Base-by-base conservation (phyloP, 2,797 vertebrate genomes). In the Hoplostethus atlanticus region DNA sequence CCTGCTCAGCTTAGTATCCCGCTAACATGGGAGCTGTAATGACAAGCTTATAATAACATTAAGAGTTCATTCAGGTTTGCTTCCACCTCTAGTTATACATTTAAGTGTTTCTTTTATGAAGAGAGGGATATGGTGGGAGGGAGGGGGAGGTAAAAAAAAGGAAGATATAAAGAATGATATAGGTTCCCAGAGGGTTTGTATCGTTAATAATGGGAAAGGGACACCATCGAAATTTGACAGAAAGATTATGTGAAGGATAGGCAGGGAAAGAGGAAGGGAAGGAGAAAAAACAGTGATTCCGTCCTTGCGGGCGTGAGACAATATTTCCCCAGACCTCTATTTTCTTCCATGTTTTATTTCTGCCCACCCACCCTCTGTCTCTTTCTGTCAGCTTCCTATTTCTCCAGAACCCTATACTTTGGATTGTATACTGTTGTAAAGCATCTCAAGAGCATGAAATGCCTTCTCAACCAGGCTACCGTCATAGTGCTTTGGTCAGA, bases 371-470 rank as follows among this genome's bases (percentile, higher is more conserved):
- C 44, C 70, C 73, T 71, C 38, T 16, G 55, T 56, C 56, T 65
- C 62, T 81, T 46, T 67, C 30, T n/a, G 15, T 65, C 5, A 3
- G 64, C 74, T 87, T 87, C 71, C 86, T 79, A 73, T 21, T 21
- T 21, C 21, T 21, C 76, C 80, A 85, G 74, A 88, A 89, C 75
- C 68, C 76, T 87, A 86, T 76, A 84, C 77, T 68, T 67, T 80
- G 83, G 76, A 84, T 84, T 79, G 77, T 81, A 76, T 66, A 82
- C 83, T 78, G 76, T 82, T 90, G 79, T 85, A 89, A 90, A 62
- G 76, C 83, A 85, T 90, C 87, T 86, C 84, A 82, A 69, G 44
- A 83, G 60, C 79, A 88, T 87, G 83, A 87, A 89, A 88, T 40
- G 74, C 71, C 80, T 87, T 86, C 90, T 89, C 73, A 76, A 84